Evolutionary conservation across 2,797 vertebrate genomes (phyloP), one percentile per base, ranked within the genome.

Genomic region (Apogon hyalosoma): DNA sequence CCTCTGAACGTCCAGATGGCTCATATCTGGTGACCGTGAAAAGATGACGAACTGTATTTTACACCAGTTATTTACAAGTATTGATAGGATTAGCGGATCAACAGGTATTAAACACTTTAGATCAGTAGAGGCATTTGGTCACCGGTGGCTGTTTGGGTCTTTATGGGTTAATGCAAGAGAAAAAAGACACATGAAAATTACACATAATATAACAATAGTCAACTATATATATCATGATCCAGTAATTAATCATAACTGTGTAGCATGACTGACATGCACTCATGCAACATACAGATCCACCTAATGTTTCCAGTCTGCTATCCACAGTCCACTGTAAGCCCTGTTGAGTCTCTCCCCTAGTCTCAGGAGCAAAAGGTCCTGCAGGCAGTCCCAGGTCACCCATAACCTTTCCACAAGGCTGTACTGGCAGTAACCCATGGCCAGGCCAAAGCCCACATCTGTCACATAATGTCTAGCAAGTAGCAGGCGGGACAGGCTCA

Each of bases 391-490:
- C 0, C 94, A 94, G 9, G 95, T 96, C 58, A 98, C 89, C 96
- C 96, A 97, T 87, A 94, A 80, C 68, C 90, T 92, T 76, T 97
- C 95, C 88, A 97, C 95, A 47, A 97, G 70, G 9, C 92, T 88
- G 53, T 96, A 97, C 42, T 97, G 96, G 48, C 90, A 91, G 56
- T 96, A 97, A 39, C 96, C 97, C 93, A 97, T 92, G 18, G 93
- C 83, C 86, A 97, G 86, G 33, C 96, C 96, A 5, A 95, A 96
- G 64, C 92, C 85, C 74, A 98, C 96, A 0, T 97, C 96, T 0
- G 95, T 96, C 85, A 98, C 95, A 13, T 97, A 97, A 90, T 97
- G 96, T 62, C 96, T 91, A 64, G 96, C 96, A 31, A 98, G 94
- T 62, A 98, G 93, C 73, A 98, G 91, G 54, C 95, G 93, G 4